Conservation (phyloP, 2,888 invertebrate genomes). For the Cheilosia urbana region DNA sequence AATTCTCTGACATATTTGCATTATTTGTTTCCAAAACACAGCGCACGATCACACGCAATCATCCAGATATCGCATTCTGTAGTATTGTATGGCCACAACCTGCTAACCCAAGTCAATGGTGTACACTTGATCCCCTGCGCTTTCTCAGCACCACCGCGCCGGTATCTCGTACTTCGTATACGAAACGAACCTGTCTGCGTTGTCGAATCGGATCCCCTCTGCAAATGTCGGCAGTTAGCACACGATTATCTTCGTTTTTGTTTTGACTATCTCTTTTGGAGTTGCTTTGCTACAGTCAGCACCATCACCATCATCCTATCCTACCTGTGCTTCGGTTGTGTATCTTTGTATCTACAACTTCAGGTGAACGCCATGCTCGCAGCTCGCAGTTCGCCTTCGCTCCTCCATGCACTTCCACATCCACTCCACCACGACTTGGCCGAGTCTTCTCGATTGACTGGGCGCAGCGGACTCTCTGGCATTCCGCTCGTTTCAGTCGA, state of each 20-base stretch:
- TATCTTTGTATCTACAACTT: slow-evolving; percentile 40
- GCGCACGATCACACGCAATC: slow-evolving; percentile 69
- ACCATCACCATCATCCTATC: neutral
- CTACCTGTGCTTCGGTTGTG: slow-evolving; percentile 57
- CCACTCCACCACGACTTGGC: neutral
- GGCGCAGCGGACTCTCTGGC: slow-evolving; percentile 76
- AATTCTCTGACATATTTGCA: slow-evolving; percentile 74
- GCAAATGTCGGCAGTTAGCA: slow-evolving; percentile 75
- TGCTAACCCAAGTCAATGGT: slow-evolving; percentile 69
- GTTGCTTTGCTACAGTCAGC: slow-evolving; percentile 36
- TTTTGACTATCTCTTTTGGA: slow-evolving; percentile 70
- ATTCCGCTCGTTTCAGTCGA: slow-evolving; percentile 72
- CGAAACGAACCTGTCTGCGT: slow-evolving; percentile 36
- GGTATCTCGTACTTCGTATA: neutral
- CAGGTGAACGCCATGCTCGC: slow-evolving; percentile 61
- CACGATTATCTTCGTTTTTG: slow-evolving; percentile 75
- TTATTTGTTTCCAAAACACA: slow-evolving; percentile 74
- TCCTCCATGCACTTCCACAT: too few relatives aligned
- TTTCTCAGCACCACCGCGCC: slow-evolving; percentile 42
- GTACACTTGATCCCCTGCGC: slow-evolving; percentile 71
- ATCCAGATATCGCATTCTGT: slow-evolving; percentile 68
- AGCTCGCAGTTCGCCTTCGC: neutral
- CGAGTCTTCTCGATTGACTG: slow-evolving; percentile 69
- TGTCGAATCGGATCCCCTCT: slow-evolving; percentile 26
- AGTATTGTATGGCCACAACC: slow-evolving; percentile 60